Conservation (phyloP, 2,888 invertebrate species). For the Pseudococcus jackbeardsleyi region DNA sequence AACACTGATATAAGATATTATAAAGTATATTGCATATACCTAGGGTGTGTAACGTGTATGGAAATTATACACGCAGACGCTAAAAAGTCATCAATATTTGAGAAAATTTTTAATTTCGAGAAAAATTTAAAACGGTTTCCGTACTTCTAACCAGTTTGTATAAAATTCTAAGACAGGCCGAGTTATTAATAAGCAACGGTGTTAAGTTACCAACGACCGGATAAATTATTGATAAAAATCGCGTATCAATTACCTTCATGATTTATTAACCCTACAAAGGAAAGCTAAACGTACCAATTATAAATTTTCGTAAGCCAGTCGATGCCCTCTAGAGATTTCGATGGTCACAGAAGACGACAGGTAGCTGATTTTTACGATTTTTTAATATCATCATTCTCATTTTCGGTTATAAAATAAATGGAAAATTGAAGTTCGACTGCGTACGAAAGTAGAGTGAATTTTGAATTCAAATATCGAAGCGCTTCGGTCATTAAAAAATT, state of each 20-base stretch:
- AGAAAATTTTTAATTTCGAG: slow-evolving; percentile 51
- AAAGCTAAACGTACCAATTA: slow-evolving; percentile 27
- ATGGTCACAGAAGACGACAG: not conserved
- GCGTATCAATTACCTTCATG: slow-evolving; percentile 39
- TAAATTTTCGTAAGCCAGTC: slow-evolving; percentile 9
- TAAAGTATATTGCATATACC: slow-evolving; percentile 23
- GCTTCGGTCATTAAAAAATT: slow-evolving; percentile 44
- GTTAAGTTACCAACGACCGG: slow-evolving; percentile 7
- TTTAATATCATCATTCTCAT: slow-evolving; percentile 36
- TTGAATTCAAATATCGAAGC: not conserved
- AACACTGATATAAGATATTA: slow-evolving; percentile 41
- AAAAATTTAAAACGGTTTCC: slow-evolving; percentile 50
- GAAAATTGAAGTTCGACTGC: not conserved
- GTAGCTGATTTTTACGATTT: slow-evolving; percentile 46
- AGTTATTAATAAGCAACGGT: slow-evolving; percentile 30
- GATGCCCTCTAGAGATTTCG: slow-evolving; percentile 33
- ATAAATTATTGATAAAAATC: slow-evolving; percentile 55
- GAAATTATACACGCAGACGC: slow-evolving; percentile 8
- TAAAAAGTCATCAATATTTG: slow-evolving; percentile 18
- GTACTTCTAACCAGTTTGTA: not conserved
- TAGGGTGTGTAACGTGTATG: slow-evolving; percentile 23
- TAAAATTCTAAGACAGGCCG: slow-evolving; percentile 22
- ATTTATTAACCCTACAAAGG: slow-evolving; percentile 30
- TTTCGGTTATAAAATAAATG: slow-evolving; percentile 38
- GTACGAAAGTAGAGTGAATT: slow-evolving; percentile 2